Evolutionary conservation across 2,797 vertebrate species (phyloP).

Genomic region (Peromyscus attwateri): DNA sequence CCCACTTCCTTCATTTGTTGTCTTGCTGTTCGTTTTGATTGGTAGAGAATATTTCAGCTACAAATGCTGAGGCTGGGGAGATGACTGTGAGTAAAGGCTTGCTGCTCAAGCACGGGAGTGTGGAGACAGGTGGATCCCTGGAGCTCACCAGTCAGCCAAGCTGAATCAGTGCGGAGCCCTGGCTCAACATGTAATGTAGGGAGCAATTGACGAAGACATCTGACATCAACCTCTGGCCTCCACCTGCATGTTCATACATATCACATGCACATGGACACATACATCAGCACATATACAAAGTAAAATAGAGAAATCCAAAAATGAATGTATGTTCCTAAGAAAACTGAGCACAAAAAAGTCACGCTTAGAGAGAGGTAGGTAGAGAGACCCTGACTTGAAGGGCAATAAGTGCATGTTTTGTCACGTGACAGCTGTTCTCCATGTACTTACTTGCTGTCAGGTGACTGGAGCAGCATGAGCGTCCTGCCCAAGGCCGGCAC

Average conservation of each 20-base stretch:
- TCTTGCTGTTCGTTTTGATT: neutral
- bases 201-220: neutral
- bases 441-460: neutral
- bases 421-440: neutral
- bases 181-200: neutral
- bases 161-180: neutral
- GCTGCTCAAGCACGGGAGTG: too few species aligned
- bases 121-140: neutral
- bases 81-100: neutral
- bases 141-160: neutral
- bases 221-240: neutral
- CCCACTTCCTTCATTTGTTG: neutral
- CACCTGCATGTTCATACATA: too few species aligned
- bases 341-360: neutral
- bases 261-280: neutral
- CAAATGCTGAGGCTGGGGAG: neutral
- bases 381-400: neutral
- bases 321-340: neutral
- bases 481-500: neutral
- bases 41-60: neutral
- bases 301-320: neutral
- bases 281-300: neutral
- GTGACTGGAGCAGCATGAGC: too few species aligned
- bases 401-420: fast-evolving
- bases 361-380: neutral